phyloP scores from a whole-genome alignment of 2,113 vertebrate genomes.

The Sceloporus tristichus region DNA sequence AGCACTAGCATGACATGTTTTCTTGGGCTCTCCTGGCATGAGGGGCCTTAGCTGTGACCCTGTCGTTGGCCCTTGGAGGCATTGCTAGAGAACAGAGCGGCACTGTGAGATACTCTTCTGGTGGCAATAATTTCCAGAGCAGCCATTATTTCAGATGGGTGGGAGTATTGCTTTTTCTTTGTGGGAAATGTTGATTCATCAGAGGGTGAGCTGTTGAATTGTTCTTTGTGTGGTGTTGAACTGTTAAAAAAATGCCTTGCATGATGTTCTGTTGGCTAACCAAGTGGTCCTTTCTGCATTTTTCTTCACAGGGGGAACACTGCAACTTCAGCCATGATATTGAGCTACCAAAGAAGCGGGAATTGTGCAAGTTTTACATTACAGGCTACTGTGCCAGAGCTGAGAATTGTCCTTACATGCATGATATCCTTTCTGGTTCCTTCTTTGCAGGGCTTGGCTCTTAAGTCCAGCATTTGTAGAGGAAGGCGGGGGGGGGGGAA shows the following conservation, averaged over 20 bases:
- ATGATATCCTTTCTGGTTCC: slow-evolving; percentile 89
- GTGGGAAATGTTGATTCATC: no score
- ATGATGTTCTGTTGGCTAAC: rapidly evolving
- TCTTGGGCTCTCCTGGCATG: no score
- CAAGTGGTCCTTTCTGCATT: rapidly evolving
- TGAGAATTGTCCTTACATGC: slow-evolving; percentile 97
- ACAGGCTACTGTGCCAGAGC: slow-evolving; percentile 93
- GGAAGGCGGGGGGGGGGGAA: neutral
- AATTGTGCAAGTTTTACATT: slow-evolving; percentile 98
- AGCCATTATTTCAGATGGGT: neutral
- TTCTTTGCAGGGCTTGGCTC: no score
- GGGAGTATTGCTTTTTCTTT: neutral
- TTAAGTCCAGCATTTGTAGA: neutral
- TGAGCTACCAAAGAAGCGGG: slow-evolving; percentile 93
- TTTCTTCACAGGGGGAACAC: slow-evolving; percentile 87
- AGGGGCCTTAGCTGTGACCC: no score
- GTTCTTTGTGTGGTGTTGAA: no score
- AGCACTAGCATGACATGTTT: neutral
- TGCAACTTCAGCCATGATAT: slow-evolving; percentile 98
- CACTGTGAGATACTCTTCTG: neutral
- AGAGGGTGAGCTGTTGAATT: neutral
- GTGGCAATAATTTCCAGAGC: neutral
- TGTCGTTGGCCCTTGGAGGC: neutral
- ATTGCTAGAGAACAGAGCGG: neutral
- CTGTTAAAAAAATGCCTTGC: no score